Conservation (phyloP, 2,113 vertebrate species). For the Nerophis lumbriciformis region DNA sequence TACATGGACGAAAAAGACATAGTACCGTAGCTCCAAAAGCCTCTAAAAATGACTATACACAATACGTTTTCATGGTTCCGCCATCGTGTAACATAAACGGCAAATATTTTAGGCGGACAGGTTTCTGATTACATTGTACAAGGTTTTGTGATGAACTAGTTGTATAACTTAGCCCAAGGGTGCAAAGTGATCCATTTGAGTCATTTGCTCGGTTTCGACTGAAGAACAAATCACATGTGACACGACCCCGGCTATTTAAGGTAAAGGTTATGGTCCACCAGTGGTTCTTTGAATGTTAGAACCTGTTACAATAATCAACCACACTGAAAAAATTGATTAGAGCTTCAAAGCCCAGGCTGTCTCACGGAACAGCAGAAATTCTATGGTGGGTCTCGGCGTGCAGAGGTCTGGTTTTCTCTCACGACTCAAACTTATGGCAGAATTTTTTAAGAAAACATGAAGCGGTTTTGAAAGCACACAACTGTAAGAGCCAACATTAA, state of each 20-base stretch:
- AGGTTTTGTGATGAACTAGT: slow-evolving; percentile 18
- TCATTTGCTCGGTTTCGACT: slow-evolving; percentile 35
- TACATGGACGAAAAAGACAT: slow-evolving; percentile 2
- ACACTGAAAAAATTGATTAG: background rate
- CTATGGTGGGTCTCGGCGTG: slow-evolving; percentile 40
- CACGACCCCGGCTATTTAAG: background rate
- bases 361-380: slow-evolving; percentile 20
- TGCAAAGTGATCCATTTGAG: slow-evolving; percentile 5
- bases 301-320: background rate
- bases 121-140: slow-evolving; percentile 29
- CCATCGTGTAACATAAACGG: slow-evolving; percentile 26
- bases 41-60: slow-evolving; percentile 21
- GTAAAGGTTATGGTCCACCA: background rate
- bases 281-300: background rate
- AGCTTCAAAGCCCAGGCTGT: slow-evolving; percentile 10
- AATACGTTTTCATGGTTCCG: slow-evolving; percentile 25
- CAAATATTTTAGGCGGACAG: slow-evolving; percentile 13
- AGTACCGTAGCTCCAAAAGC: slow-evolving; percentile 13
- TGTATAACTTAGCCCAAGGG: slow-evolving; percentile 13
- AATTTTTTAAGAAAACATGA: slow-evolving; percentile 33
- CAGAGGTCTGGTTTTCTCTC: slow-evolving; percentile 27
- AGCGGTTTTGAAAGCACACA: slow-evolving; percentile 41
- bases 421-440: slow-evolving; percentile 29
- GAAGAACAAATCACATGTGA: slow-evolving; percentile 19
- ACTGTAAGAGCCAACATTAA: background rate